Base-by-base conservation (phyloP, 53 echinoderm and acorn worm genomes). In the Holothuria scabra region DNA sequence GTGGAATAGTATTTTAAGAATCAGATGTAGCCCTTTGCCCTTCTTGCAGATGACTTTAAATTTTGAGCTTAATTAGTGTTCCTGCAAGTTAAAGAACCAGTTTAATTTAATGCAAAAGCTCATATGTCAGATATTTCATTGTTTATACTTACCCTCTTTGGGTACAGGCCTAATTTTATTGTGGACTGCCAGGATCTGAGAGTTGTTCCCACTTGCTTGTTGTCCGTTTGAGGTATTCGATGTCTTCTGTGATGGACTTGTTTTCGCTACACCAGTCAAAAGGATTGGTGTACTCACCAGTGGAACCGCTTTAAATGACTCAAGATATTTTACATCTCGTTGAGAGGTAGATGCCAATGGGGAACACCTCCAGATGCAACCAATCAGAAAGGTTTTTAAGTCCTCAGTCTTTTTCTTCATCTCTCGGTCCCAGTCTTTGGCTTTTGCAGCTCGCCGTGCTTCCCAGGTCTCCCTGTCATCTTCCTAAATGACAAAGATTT, bases 401-500 rank as follows among this genome's bases (percentile, higher is more conserved):
- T 83, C 84, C 79, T 92, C 86, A 35, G 88, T 85, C 56, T 94
- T 92, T 23, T 88, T 90, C 66, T 85, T 92, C 16, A 94, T 65
- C 46, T 94, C 97, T 1, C 86, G 83, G 59, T 97, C 97, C 97
- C 97, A 97, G 29, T 94, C 90, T 60, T 89, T 88, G 60, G 97
- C 97, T 79, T 94, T 97, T 28, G 94, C 94, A 2, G 90, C 87
- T 63, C 92, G 63, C 46, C 85, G 81, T 11, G 78, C 93, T 80
- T 89, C 92, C 90, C 92, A 87, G 13, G 82, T 79, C 56, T 97
- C 94, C 21, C 48, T 67, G 48, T 90, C 86, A 44, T 86, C 85
- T 23, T 85, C 82, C 82, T 81, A 65, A 38, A 1, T 25, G 31
- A 64, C 11, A 29, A 64, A 64, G 65, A 31, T 28, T 64, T 29